Base-by-base conservation (phyloP, 2,113 vertebrate species). In the Spermophilus dauricus region DNA sequence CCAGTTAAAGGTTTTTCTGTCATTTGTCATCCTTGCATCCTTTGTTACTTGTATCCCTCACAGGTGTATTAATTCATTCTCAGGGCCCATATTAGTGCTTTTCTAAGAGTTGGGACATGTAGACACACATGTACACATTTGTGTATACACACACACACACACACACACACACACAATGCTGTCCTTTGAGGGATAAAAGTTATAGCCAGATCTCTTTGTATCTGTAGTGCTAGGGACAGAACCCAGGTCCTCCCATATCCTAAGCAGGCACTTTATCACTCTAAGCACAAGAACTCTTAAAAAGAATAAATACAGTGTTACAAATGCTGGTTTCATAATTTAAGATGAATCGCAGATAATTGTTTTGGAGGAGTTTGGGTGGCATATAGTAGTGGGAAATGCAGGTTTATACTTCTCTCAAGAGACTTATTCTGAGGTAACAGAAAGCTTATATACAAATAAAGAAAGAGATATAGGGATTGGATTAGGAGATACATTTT, bases 401-500 rank as follows among this genome's bases (percentile, higher is more conserved):
- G 28, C 11, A 80, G 42, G 18, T 28, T 65, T 73, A 32, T 94
- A 20, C 75, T 88, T 95, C 34, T 37, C 51, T 92, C 34, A 77
- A 37, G 86, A 91, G 42, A 65, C 34, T 91, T 93, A 69, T 28
- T 73, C 75, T 77, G 92, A 67, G 11, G 20, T 56, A 76, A 69
- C 2, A 56, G 67, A 45, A 89, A 56, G 12, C 13, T 83, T 72
- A 78, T 0, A 28, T 39, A 61, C 17, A 53, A 58, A 72, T 87
- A 58, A 34, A 32, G 32, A 45, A 6, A 87, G 24, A 72, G 45
- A 56, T 12, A 1, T 34, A 86, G 28, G n/a, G 63, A 65, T 48
- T 28, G n/a, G 42, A 30, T 70, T 42, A 63, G 69, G 65, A 95
- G 82, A 70, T 81, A 77, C 14, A n/a, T 56, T 94, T 90, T 89